Base-by-base conservation (phyloP, 2,888 invertebrate species). In the Stegophylla sp. region DNA sequence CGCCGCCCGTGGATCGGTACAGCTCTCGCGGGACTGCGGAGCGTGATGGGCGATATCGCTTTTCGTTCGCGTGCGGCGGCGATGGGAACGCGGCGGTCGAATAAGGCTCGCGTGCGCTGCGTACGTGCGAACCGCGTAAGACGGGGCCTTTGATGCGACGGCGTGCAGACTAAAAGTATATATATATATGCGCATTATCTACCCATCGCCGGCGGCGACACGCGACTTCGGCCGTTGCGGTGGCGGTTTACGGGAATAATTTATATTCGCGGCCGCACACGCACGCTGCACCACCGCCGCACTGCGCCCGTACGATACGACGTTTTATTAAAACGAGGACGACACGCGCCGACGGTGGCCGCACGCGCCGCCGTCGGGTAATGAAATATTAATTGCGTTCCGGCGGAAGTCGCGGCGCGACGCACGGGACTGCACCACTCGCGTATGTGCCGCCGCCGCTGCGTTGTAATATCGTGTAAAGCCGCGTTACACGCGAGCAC, bases 351-450 rank as follows among this genome's bases (percentile, higher is more conserved):
- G 71, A 41, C 72, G 43, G 3, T 34, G 48, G 12, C 48, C 48
- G 67, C 41, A 56, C 72, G 43, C 72, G 56, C 56, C 69, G 69
- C 34, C 28, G 28, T 51, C 23, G 48, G 48, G 56, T 72, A 72
- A 72, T 72, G 56, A 56, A 72, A 72, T 56, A 56, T 72, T 72
- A 72, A 72, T 72, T 56, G 48, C 56, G 23, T 20, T 10, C 12
- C 56, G 56, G 56, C 56, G 20, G 72, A 72, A 56, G 34, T 34
- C 34, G 34, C 4, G 34, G 34, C 34, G 7, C 34, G 34, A 34
- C 34, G 34, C 7, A 34, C 34, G 34, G 7, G 34, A 3, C 34
- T 7, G 34, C 34, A 3, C 34, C 34, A n/a, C 34, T 3, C 34
- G 3, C 34, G 34, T 34, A 34, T 34, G 34, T 34, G 34, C 34